phyloP scores from a whole-genome alignment of 2,113 vertebrate species.

The Ctenomys sociabilis region DNA sequence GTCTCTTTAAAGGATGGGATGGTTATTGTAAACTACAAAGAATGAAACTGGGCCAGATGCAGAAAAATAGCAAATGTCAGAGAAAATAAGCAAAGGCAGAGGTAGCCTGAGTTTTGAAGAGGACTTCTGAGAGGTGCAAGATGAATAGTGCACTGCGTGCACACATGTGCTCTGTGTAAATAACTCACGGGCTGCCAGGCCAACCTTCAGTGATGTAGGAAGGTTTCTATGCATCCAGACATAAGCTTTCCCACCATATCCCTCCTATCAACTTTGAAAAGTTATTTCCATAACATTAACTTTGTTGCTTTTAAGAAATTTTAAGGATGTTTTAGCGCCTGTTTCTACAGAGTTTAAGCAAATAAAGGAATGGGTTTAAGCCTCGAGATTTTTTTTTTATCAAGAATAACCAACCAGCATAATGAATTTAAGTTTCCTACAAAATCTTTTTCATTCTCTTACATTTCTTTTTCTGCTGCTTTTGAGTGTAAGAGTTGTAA shows the following conservation, averaged over 20 bases:
- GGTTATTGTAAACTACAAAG: constrained; percentile 61
- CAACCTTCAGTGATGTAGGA: constrained; percentile 38
- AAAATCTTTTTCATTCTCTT: not conserved
- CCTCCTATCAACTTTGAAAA: constrained; percentile 60
- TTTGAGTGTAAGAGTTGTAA: not conserved
- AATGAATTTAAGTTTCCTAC: not conserved
- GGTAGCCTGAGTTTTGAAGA: constrained; percentile 57
- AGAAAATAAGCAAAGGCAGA: constrained; percentile 63
- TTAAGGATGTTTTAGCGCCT: constrained; percentile 49
- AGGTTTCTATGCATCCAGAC: constrained; percentile 21
- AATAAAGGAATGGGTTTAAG: constrained; percentile 7
- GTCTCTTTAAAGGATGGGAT: constrained; percentile 28
- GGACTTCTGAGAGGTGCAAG: constrained; percentile 58
- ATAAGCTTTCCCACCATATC: constrained; percentile 52
- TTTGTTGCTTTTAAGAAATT: constrained; percentile 61
- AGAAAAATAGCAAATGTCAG: constrained; percentile 67
- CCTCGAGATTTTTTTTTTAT: not conserved
- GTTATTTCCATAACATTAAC: constrained; percentile 59
- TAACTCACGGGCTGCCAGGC: constrained; percentile 28
- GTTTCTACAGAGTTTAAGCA: not conserved
- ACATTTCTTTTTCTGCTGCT: not conserved
- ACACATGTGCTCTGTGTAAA: constrained; percentile 66
- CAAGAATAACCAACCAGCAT: not conserved
- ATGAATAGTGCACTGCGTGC: constrained; percentile 30
- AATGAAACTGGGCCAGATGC: constrained; percentile 43